Evolutionary conservation across 2,888 invertebrate species (phyloP).

Genomic region (Zygaena filipendulae): DNA sequence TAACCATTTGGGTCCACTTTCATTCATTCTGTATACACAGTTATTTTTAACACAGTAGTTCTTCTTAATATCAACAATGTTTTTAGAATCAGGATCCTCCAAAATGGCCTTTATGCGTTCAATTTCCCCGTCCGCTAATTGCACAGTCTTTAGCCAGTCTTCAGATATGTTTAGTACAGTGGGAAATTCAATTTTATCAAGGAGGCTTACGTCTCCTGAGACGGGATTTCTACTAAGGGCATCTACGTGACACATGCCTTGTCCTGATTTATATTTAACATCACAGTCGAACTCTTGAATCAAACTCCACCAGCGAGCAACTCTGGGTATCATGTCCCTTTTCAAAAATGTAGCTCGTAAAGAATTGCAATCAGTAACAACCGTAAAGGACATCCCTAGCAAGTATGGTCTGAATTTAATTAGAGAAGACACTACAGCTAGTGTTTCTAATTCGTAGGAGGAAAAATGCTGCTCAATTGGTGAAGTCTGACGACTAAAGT

Average conservation of each 20-base stretch:
- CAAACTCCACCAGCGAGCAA: constrained; percentile 26
- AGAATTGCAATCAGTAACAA: constrained; percentile 23
- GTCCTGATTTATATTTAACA: constrained; percentile 23
- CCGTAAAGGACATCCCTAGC: constrained; percentile 17
- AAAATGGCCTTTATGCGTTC: constrained; percentile 11
- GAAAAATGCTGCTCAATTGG: constrained; percentile 15
- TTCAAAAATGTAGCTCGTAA: constrained; percentile 21
- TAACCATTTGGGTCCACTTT: constrained; percentile 10
- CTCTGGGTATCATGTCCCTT: constrained; percentile 20
- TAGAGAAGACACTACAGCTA: constrained; percentile 21
- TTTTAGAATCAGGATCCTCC: constrained; percentile 8
- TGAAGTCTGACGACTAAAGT: constrained; percentile 19
- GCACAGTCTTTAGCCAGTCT: constrained; percentile 16
- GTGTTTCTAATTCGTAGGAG: constrained; percentile 19
- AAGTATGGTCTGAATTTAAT: constrained; percentile 21
- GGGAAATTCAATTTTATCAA: no score
- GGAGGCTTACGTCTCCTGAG: no score
- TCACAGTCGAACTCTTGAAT: constrained; percentile 22
- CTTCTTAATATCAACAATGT: constrained; percentile 12
- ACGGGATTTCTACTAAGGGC: constrained; percentile 16
- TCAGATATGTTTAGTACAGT: constrained; percentile 5
- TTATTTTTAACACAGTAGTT: constrained; percentile 13
- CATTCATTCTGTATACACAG: constrained; percentile 10
- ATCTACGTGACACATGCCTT: constrained; percentile 24
- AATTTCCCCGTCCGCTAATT: constrained; percentile 14